phyloP scores from a whole-genome alignment of 2,113 vertebrate genomes.

The Heteronetta atricapilla region DNA sequence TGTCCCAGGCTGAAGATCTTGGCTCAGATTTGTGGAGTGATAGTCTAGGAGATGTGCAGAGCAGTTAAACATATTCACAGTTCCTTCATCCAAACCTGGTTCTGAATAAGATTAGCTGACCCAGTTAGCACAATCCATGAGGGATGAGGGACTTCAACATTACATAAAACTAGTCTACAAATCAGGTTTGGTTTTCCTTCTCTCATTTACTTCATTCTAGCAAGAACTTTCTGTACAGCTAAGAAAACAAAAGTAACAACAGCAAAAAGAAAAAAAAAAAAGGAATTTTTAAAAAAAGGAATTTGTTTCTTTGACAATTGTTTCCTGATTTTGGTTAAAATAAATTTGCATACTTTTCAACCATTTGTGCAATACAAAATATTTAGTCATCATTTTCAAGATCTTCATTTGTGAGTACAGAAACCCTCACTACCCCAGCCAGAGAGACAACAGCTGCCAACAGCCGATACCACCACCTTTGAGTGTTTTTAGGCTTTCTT shows the following conservation, averaged over 20 bases:
- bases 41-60: background rate
- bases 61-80: background rate
- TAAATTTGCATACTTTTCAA: background rate
- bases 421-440: background rate
- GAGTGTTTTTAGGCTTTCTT: conserved; percentile 35
- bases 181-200: background rate
- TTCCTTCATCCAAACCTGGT: background rate
- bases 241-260: background rate
- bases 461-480: background rate
- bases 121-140: background rate
- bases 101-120: background rate
- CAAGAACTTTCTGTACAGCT: background rate
- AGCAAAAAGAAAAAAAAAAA: background rate
- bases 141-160: background rate
- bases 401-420: background rate
- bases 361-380: background rate
- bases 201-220: background rate
- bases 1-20: background rate
- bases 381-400: background rate
- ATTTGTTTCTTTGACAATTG: background rate
- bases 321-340: conserved; percentile 17
- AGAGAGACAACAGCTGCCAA: conserved; percentile 37
- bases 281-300: background rate
- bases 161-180: background rate
- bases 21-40: conserved; percentile 7